Conservation (phyloP, 2,797 vertebrate species). For the Pygocentrus nattereri region DNA sequence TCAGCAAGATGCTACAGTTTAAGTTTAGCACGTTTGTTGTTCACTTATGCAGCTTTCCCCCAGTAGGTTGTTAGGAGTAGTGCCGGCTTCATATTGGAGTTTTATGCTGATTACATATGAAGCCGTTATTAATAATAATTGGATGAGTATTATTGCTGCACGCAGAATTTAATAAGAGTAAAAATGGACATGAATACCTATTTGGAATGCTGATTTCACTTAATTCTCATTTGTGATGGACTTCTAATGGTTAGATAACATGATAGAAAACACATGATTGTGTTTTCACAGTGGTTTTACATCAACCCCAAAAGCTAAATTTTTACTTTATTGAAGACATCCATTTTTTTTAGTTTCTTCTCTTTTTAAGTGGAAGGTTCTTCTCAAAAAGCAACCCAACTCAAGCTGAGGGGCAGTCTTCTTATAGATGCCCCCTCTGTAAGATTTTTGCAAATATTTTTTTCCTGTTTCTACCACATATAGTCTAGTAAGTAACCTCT, state of each 20-base stretch:
- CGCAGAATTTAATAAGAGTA: background rate
- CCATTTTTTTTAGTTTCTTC: background rate
- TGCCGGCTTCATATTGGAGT: background rate
- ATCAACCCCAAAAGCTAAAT: background rate
- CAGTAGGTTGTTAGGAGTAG: background rate
- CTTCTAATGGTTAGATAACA: background rate
- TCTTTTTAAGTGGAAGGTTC: background rate
- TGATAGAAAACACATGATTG: background rate
- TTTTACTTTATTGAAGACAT: background rate
- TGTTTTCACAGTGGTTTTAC: background rate
- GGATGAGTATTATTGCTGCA: background rate
- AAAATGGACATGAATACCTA: background rate
- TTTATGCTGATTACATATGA: background rate
- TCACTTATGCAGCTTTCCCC: conserved; percentile 7
- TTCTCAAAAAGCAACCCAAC: background rate
- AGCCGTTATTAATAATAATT: background rate
- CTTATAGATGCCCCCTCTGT: background rate
- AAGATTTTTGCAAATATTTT: too few relatives aligned
- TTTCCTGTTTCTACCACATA: background rate
- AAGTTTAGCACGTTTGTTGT: conserved; percentile 6
- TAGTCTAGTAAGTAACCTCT: background rate
- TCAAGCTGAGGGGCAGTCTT: background rate
- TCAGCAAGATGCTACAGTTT: background rate
- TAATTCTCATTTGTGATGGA: background rate
- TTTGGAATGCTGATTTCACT: background rate